Percentiles rank a stretch among this genome's conserved stretches.
phyloP scores from a whole-genome alignment of 2,113 vertebrate genomes.

The Gulo gulo region DNA sequence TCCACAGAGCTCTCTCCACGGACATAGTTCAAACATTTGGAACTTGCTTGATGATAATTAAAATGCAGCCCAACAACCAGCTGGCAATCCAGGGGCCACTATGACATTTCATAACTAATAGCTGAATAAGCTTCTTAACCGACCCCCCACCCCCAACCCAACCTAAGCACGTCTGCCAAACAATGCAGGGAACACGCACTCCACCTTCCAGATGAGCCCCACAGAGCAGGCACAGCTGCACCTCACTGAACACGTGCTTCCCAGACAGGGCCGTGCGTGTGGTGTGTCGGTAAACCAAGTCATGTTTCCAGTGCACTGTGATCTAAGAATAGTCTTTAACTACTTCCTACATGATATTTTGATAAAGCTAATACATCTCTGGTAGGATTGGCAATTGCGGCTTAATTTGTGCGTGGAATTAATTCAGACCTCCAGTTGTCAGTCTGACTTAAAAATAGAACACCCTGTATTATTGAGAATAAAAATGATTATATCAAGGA shows the following conservation, averaged over 20 bases:
- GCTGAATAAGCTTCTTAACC: conserved; percentile 37
- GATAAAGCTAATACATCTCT: conserved; percentile 26
- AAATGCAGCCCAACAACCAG: conserved; percentile 26
- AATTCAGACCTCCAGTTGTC: conserved; percentile 3
- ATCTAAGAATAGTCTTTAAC: neutral
- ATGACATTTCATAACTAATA: conserved; percentile 60
- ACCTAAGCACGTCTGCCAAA: neutral
- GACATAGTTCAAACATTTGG: neutral
- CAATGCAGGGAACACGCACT: fast-evolving
- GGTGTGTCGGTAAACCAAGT: neutral
- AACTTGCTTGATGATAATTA: conserved; percentile 41
- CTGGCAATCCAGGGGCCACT: conserved; percentile 39
- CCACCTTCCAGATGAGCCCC: neutral
- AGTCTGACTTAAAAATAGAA: neutral
- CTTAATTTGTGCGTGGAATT: conserved; percentile 10
- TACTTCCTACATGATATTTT: neutral
- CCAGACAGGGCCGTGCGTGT: fast-evolving
- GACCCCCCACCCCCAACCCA: neutral
- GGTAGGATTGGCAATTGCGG: neutral
- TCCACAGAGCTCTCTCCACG: neutral
- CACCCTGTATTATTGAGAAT: neutral
- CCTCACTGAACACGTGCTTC: fast-evolving
- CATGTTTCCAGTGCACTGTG: neutral
- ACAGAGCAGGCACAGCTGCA: neutral
- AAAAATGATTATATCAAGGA: neutral